These are phyloP conservation scores for Tetanocera ferruginea DNA, from an alignment of 2,888 invertebrate species.

Conservation along the genomic window DNA sequence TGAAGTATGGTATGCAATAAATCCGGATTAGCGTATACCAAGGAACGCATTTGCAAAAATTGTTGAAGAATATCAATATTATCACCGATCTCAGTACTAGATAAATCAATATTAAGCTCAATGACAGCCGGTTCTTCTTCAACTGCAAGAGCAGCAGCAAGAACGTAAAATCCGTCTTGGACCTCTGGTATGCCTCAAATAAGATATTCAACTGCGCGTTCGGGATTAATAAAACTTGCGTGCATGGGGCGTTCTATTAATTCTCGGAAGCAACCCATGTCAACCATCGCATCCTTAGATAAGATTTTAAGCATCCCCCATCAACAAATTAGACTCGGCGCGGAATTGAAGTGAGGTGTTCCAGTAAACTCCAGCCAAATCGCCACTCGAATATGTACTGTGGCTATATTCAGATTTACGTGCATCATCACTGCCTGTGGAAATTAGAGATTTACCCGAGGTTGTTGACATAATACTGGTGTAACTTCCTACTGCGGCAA, in stretches of 20 bases:
- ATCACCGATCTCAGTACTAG: too few species aligned
- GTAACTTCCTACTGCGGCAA: slow-evolving; percentile 7
- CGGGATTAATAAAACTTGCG: slow-evolving; percentile 97
- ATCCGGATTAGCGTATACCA: slow-evolving; percentile 94
- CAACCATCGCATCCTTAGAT: slow-evolving; percentile 87
- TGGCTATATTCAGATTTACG: slow-evolving; percentile 32
- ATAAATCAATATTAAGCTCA: too few species aligned
- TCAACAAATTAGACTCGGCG: slow-evolving; percentile 78
- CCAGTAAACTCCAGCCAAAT: slow-evolving; percentile 55
- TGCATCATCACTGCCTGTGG: slow-evolving; percentile 26
- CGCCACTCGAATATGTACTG: slow-evolving; percentile 48
- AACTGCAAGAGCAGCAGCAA: too few species aligned
- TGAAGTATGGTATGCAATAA: slow-evolving; percentile 93
- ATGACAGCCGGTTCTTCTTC: slow-evolving; percentile 67
- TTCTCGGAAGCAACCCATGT: slow-evolving; percentile 92
- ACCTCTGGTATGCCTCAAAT: slow-evolving; percentile 86
- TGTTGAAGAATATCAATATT: too few species aligned
- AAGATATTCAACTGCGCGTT: slow-evolving; percentile 97
- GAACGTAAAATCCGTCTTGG: slow-evolving; percentile 40
- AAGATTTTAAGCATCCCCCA: slow-evolving; percentile 83
- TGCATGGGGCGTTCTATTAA: slow-evolving; percentile 91
- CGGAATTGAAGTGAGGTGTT: slow-evolving; percentile 64
- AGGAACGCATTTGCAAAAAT: too few species aligned
- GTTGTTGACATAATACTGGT: slow-evolving; percentile 29
- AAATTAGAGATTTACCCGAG: slow-evolving; percentile 23